phyloP scores from a whole-genome alignment of 1,140 invertebrate species.

The Nymphalis io region DNA sequence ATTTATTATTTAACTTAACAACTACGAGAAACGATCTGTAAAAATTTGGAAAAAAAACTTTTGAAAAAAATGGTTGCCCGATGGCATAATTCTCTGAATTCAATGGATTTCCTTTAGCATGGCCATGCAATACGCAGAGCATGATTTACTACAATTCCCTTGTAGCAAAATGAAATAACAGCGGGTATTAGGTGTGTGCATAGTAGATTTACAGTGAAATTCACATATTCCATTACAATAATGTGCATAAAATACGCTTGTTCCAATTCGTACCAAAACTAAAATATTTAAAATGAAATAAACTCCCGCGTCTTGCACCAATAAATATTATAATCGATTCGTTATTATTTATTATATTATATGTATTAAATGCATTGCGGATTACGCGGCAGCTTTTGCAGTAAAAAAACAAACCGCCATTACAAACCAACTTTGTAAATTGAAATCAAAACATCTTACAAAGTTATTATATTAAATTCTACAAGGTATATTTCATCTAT shows the following conservation, averaged over 20 bases:
- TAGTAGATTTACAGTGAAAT: constrained; percentile 66
- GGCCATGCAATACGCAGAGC: constrained; percentile 62
- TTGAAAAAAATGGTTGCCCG: constrained; percentile 19
- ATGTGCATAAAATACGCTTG: constrained; percentile 29
- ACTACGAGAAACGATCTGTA: constrained; percentile 13
- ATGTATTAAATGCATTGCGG: constrained; percentile 69
- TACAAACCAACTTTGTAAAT: not conserved
- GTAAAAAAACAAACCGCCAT: constrained; percentile 8
- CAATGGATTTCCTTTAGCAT: constrained; percentile 38
- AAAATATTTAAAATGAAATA: constrained; percentile 22
- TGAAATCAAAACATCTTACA: not conserved
- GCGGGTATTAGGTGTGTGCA: constrained; percentile 64
- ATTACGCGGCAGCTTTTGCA: constrained; percentile 67
- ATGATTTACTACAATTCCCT: constrained; percentile 54
- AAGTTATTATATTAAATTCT: not conserved
- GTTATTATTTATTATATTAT: constrained; percentile 47
- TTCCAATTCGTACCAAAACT: constrained; percentile 24
- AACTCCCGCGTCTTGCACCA: constrained; percentile 14
- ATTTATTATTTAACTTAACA: constrained; percentile 14
- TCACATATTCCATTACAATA: constrained; percentile 31
- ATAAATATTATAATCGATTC: constrained; percentile 11
- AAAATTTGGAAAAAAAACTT: constrained; percentile 18
- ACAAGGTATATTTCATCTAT: not conserved
- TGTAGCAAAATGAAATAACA: constrained; percentile 59
- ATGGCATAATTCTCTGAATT: constrained; percentile 6